Evolutionary conservation across 23 tunicate species (phyloP).

Genomic region (Trididemnum miniatum): DNA sequence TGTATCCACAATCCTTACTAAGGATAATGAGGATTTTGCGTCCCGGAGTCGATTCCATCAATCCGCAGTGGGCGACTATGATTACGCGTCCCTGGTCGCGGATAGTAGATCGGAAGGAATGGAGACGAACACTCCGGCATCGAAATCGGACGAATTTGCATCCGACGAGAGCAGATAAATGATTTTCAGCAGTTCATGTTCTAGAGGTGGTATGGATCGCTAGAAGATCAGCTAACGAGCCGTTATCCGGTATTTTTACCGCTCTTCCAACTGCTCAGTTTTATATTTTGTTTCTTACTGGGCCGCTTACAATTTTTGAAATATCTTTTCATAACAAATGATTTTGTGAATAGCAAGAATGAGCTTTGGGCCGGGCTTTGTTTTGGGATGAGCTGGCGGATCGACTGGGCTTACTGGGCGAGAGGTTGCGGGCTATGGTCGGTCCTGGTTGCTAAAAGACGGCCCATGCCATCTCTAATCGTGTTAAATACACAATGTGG

Average conservation of each 20-base stretch:
- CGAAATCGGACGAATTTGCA: neutral
- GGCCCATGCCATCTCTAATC: too few relatives aligned
- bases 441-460: neutral
- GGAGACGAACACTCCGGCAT: neutral
- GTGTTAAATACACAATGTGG: too few relatives aligned
- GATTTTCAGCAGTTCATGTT: too few relatives aligned
- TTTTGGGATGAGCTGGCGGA: neutral
- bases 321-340: too few relatives aligned
- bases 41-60: conserved; percentile 85
- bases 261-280: too few relatives aligned
- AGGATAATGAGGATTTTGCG: conserved; percentile 88
- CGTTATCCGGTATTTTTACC: too few relatives aligned
- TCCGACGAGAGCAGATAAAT: neutral
- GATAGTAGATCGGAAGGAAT: conserved; percentile 34
- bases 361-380: neutral
- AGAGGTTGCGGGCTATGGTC: neutral
- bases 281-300: too few relatives aligned
- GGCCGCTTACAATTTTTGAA: too few relatives aligned
- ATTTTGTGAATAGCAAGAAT: too few relatives aligned
- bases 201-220: too few relatives aligned
- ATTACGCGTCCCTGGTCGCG: conserved; percentile 65
- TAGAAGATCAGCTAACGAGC: too few relatives aligned
- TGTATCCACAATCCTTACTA: conserved; percentile 67
- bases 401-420: neutral
- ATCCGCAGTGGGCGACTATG: conserved; percentile 79